Conservation (phyloP, 2,888 invertebrate species). For the Resseliella maxima region DNA sequence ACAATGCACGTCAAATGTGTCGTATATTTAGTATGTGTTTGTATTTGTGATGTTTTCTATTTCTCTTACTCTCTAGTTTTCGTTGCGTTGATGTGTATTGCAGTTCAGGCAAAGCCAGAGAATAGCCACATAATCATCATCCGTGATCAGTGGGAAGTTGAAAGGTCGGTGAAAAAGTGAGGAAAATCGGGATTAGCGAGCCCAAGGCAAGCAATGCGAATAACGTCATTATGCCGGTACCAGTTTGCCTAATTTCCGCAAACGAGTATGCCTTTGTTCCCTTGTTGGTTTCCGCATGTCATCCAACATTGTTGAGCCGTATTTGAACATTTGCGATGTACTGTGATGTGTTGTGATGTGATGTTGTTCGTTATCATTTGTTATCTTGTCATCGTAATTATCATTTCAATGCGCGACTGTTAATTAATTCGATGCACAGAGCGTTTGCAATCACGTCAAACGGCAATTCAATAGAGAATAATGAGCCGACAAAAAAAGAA, state of each 20-base stretch:
- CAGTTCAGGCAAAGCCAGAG: not conserved
- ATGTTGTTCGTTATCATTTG: constrained; percentile 12
- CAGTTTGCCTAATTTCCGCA: not conserved
- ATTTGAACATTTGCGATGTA: no score
- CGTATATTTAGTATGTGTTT: not conserved
- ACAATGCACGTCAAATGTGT: not conserved
- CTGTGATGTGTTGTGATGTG: not conserved
- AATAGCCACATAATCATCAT: not conserved
- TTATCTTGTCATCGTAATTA: constrained; percentile 10
- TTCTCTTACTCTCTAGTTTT: no score
- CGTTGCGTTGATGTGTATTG: not conserved
- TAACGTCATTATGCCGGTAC: not conserved
- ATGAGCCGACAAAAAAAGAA: not conserved
- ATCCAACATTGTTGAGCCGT: not conserved
- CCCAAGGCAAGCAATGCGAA: not conserved
- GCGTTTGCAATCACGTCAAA: not conserved
- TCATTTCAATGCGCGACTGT: not conserved
- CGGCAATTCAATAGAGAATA: not conserved
- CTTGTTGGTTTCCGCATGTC: not conserved
- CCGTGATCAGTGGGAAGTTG: not conserved
- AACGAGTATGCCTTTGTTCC: not conserved
- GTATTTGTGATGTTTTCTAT: not conserved
- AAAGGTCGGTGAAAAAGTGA: not conserved
- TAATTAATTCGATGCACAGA: constrained; percentile 25
- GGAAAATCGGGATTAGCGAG: not conserved